Evolutionary conservation across 2,888 invertebrate species (phyloP).

Genomic region (Sarcophaga carnaria): DNA sequence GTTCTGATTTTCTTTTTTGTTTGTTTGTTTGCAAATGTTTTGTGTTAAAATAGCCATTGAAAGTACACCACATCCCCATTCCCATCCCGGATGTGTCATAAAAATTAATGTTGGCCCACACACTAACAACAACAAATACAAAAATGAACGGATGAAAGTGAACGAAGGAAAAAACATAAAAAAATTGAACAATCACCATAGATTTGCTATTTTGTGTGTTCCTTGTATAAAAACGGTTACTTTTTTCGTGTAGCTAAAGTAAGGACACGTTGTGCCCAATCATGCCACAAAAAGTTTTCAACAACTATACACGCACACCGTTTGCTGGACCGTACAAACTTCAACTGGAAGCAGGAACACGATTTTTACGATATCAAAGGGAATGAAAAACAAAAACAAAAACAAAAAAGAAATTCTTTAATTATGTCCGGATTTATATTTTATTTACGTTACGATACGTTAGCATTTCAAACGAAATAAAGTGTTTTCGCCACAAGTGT

Average conservation of each 20-base stretch:
- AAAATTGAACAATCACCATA: background rate
- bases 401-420: background rate
- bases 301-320: background rate
- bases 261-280: background rate
- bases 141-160: background rate
- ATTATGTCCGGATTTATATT: conserved; percentile 16
- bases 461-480: background rate
- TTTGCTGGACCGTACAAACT: conserved; percentile 3
- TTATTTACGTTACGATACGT: background rate
- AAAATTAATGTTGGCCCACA: conserved; percentile 56
- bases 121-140: background rate
- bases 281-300: background rate
- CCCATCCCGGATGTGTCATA: conserved; percentile 59
- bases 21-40: background rate
- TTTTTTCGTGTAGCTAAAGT: background rate
- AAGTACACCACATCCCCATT: conserved; percentile 43
- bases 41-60: conserved; percentile 24
- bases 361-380: background rate
- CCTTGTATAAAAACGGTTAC: background rate
- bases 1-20: background rate
- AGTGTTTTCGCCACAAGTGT: background rate
- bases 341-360: conserved; percentile 8
- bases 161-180: background rate
- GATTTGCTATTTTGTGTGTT: background rate
- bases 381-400: background rate